Conservation (phyloP, 92 coral and sea anemone species). For the Bergia sp. region DNA sequence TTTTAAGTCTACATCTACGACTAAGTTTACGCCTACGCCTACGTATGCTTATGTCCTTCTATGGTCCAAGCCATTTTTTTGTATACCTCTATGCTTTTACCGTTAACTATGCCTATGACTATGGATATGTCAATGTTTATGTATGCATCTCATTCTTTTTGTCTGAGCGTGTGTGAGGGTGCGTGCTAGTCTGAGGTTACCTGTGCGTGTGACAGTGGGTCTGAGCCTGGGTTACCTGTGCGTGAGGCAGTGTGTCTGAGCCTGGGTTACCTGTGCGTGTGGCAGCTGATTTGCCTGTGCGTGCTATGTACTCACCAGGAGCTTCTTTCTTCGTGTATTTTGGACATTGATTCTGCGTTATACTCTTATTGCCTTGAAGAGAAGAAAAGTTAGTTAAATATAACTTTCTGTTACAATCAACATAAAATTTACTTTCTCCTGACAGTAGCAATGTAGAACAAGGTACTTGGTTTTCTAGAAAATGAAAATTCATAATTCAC, state of each 20-base stretch:
- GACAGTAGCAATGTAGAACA: no score
- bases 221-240: neutral
- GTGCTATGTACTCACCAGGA: conserved; percentile 2
- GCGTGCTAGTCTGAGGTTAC: neutral
- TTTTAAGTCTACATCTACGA: no score
- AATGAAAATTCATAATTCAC: no score
- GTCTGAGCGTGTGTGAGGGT: neutral
- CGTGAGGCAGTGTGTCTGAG: neutral
- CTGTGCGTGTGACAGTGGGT: neutral
- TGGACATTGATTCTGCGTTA: neutral
- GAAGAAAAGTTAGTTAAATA: neutral
- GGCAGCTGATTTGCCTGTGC: neutral
- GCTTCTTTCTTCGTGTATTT: neutral
- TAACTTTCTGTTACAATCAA: no score
- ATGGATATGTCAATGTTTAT: neutral
- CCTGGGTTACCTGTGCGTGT: neutral
- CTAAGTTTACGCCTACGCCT: no score
- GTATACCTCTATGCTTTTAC: no score
- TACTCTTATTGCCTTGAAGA: neutral
- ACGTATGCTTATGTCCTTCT: no score
- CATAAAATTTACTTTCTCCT: no score
- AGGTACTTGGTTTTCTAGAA: no score
- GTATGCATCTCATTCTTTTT: neutral
- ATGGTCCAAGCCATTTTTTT: no score
- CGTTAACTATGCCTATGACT: neutral